Evolutionary conservation across 2,888 invertebrate species (phyloP).

Genomic region (Ligdia adustata): DNA sequence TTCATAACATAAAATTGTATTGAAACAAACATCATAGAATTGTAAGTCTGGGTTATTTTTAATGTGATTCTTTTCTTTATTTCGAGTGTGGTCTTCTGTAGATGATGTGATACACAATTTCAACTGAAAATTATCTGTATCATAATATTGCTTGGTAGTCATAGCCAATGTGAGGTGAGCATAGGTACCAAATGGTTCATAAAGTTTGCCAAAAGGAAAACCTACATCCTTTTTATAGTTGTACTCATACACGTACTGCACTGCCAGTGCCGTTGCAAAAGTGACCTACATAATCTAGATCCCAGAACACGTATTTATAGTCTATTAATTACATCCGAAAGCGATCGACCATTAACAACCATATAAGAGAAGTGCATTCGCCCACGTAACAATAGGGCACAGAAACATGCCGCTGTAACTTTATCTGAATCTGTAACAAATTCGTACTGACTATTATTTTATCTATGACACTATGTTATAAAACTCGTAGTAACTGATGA

Average conservation of each 20-base stretch:
- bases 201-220: neutral
- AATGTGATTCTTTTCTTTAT: too few species aligned
- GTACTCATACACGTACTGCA: conserved; percentile 9
- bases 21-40: too few species aligned
- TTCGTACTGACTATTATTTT: neutral
- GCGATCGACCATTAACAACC: conserved; percentile 36
- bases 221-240: neutral
- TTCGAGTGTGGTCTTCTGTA: too few species aligned
- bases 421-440: neutral
- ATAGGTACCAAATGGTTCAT: too few species aligned
- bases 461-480: neutral
- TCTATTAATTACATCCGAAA: conserved; percentile 36
- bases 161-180: too few species aligned
- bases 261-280: conserved; percentile 19
- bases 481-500: conserved; percentile 1
- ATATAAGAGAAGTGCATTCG: conserved; percentile 32
- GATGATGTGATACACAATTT: too few species aligned
- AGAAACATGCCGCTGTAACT: too few species aligned
- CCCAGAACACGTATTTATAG: conserved; percentile 27
- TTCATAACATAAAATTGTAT: too few species aligned
- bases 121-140: too few species aligned
- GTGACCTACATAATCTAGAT: conserved; percentile 18
- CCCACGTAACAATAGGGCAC: conserved; percentile 33
- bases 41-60: too few species aligned
- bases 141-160: too few species aligned